Conservation (phyloP, 2,888 invertebrate genomes). For the Ptycholaimellus sp. region DNA sequence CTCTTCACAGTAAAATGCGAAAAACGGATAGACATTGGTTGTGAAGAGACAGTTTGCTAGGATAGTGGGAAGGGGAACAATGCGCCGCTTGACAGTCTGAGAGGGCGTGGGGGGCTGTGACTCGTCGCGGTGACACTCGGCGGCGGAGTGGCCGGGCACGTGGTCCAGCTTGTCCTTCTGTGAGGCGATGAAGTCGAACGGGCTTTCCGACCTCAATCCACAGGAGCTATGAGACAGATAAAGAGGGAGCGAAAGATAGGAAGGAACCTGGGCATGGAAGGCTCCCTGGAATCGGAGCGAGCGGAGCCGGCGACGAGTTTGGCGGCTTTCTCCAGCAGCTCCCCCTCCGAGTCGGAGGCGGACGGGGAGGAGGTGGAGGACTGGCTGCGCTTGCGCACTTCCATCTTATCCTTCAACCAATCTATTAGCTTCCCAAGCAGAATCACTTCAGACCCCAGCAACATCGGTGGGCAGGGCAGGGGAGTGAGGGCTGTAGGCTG, state of each 20-base stretch:
- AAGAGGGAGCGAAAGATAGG: not conserved
- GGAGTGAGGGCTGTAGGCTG: no score
- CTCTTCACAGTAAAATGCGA: not conserved
- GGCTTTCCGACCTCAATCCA: not conserved
- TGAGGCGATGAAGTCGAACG: constrained; percentile 5
- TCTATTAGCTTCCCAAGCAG: no score
- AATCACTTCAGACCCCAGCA: no score
- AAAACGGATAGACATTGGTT: no score
- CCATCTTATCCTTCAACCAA: no score
- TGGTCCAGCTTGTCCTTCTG: constrained; percentile 6
- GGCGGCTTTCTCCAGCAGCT: not conserved
- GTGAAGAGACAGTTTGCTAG: no score
- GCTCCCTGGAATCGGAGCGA: not conserved
- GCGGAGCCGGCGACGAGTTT: not conserved
- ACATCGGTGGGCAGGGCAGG: no score
- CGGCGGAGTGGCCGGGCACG: constrained; percentile 7
- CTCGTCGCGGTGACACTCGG: constrained; percentile 7
- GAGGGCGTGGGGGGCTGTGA: no score
- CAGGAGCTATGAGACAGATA: no score
- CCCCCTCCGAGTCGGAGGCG: not conserved
- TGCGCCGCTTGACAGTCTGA: no score
- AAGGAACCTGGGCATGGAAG: not conserved
- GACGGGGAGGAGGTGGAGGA: no score
- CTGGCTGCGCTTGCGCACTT: no score
- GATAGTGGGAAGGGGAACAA: not conserved